Conservation (phyloP, 2,113 vertebrate species). For the Neodontobutis hainanensis region DNA sequence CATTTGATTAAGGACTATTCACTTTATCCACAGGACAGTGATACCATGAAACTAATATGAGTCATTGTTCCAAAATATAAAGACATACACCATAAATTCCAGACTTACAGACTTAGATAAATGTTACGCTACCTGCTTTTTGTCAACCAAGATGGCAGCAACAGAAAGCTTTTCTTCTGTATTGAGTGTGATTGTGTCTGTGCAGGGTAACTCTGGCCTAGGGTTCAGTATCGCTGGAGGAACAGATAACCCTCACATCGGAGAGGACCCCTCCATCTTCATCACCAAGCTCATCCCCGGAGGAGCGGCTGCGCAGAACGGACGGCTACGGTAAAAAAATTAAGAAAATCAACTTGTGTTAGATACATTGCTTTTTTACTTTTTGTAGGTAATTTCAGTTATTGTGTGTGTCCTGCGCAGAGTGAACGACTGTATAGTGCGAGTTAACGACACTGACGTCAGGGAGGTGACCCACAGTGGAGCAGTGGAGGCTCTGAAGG, state of each 20-base stretch:
- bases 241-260: conserved; percentile 98
- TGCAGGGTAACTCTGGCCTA: conserved; percentile 95
- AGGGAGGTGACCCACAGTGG: conserved; percentile 95
- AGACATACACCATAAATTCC: too few species aligned
- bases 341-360: too few species aligned
- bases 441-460: conserved; percentile 94
- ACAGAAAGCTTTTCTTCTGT: too few species aligned
- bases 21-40: too few species aligned
- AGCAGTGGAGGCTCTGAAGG: conserved; percentile 95
- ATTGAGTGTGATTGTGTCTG: conserved; percentile 3
- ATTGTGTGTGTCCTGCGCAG: conserved; percentile 46
- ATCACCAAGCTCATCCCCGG: conserved; percentile 99
- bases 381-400: background rate
- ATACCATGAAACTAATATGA: too few species aligned
- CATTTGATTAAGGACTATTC: too few species aligned
- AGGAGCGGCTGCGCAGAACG: conserved; percentile 96
- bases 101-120: too few species aligned
- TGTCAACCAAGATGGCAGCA: too few species aligned
- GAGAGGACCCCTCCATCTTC: conserved; percentile 98
- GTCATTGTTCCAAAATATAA: too few species aligned
- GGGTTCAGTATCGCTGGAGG: conserved; percentile 99
- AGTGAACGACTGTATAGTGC: conserved; percentile 95
- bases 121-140: too few species aligned
- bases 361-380: background rate
- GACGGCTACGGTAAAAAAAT: conserved; percentile 86